A percentile compares a stretch with the other conserved stretches of the same genome.
These are phyloP conservation scores for Cercopithecus mona DNA, from an alignment of 2,113 vertebrate genomes.

Conservation along the genomic window DNA sequence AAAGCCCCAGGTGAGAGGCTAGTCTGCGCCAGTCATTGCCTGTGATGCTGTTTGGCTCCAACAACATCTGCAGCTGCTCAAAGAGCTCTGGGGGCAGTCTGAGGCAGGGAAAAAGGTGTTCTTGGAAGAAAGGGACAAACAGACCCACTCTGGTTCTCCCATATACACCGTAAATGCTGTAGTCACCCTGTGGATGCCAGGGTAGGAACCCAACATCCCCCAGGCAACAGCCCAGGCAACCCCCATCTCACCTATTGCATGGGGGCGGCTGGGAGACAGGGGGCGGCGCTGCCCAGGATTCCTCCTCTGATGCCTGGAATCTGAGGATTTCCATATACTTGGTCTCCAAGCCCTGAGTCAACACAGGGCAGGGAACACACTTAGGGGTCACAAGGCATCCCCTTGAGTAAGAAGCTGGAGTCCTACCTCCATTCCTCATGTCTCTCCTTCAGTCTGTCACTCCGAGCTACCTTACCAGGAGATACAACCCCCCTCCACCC, in stretches of 20 bases:
- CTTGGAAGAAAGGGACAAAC: neutral
- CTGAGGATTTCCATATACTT: constrained; percentile 78
- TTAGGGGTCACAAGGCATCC: neutral
- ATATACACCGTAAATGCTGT: neutral
- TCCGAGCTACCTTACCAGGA: neutral
- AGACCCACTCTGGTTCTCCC: neutral
- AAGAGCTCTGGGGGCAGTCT: constrained; percentile 51
- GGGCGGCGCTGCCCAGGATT: constrained; percentile 33
- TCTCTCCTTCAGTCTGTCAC: neutral
- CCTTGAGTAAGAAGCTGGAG: neutral
- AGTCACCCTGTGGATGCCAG: neutral
- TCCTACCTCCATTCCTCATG: neutral
- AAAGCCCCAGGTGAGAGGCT: constrained; percentile 47
- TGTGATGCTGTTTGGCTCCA: constrained; percentile 26
- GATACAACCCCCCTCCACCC: neutral
- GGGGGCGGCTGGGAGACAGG: constrained; percentile 10
- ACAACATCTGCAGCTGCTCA: constrained; percentile 23
- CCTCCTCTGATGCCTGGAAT: constrained; percentile 72
- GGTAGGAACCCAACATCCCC: neutral
- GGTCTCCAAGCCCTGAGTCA: constrained; percentile 72
- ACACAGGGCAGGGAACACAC: neutral
- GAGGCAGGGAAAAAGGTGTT: neutral
- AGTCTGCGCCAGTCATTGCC: constrained; percentile 59
- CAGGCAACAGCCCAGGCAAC: neutral
- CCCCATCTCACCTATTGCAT: constrained; percentile 69